Base-by-base conservation (phyloP, 2,888 invertebrate genomes). In the Spodoptera exigua region DNA sequence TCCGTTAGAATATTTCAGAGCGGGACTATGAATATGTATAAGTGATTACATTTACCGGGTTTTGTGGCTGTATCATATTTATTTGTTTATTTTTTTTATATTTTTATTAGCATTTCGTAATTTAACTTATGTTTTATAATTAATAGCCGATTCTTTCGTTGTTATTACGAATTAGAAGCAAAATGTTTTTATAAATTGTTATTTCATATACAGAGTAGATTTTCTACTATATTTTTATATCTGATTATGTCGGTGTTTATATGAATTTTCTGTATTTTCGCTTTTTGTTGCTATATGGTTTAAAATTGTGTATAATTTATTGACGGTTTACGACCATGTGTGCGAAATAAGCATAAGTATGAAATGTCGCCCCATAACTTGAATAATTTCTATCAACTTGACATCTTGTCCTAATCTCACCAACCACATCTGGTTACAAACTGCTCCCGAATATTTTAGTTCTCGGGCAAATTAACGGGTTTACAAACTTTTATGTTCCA, bases 201-300 rank as follows among this genome's bases (percentile, higher is more conserved):
- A 45, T 37, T 63, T 9, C 27, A 27, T 27, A 55, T 80, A 69
- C 55, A 69, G 59, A 70, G 66, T 75, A 70, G 55, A 47, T 65
- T 74, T 68, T 61, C 58, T 76, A 71, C 56, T 63, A 55, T 76
- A 66, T 69, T 58, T 76, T 79, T 79, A 56, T 74, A 70, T 44
- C 18, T 47, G 13, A 63, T 43, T 43, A 57, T 45, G 46, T 37
- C 45, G 47, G 51, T 58, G 39, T 76, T 64, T 60, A 37, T 61
- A 76, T 40, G 37, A 72, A 51, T 59, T 69, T 51, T 72, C 36
- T 43, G n/a, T 1, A 49, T 44, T 39, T 18, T 40, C 17, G 32
- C 39, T 27, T 54, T 57, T 44, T 44, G 11, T 11, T 54, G 49
- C 37, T 14, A 53, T 18, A 47, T 53, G 13, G n/a, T 53, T 14